A percentile compares a stretch with the other conserved stretches of the same genome.
Conservation (phyloP, 2,113 vertebrate species). For the Prunella fulvescens region DNA sequence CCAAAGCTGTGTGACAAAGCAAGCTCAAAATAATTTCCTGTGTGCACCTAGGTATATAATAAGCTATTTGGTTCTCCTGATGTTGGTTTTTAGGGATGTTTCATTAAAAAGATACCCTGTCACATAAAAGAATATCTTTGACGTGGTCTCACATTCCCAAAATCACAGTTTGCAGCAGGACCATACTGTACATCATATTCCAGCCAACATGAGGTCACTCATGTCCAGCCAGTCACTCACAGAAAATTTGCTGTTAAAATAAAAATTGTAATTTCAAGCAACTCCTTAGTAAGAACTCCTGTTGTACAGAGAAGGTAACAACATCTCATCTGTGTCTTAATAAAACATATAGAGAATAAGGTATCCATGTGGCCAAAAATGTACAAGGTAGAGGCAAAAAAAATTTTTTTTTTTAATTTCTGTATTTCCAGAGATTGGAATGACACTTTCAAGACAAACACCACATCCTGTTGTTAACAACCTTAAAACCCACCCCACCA, state of each 20-base stretch:
- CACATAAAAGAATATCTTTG: neutral
- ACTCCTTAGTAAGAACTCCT: neutral
- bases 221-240: neutral
- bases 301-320: neutral
- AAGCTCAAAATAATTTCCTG: neutral
- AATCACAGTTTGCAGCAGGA: neutral
- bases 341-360: neutral
- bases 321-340: neutral
- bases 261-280: neutral
- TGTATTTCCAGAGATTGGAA: neutral
- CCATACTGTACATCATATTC: neutral
- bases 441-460: neutral
- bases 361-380: neutral
- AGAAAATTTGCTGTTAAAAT: neutral
- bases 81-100: neutral
- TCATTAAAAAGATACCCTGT: neutral
- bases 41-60: rapidly evolving
- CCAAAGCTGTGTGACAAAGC: neutral
- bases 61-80: neutral
- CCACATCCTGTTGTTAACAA: neutral
- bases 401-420: neutral
- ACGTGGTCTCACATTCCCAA: neutral
- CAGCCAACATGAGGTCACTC: neutral
- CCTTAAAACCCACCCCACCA: neutral
- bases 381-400: neutral